These are phyloP conservation scores for Cathartes aura DNA, from an alignment of 2,113 vertebrate genomes.

Conservation along the genomic window DNA sequence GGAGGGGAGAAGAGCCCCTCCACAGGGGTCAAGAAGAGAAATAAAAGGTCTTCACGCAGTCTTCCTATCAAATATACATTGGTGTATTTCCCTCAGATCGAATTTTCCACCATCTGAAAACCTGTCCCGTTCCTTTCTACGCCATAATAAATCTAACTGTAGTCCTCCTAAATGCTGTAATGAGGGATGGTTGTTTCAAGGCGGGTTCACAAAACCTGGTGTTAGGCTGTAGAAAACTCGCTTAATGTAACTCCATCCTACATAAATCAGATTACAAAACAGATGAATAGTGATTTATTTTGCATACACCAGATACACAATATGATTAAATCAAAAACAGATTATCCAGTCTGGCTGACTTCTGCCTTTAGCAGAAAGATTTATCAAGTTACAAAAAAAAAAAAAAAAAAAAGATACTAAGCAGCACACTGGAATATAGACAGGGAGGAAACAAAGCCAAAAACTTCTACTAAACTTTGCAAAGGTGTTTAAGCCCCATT, in stretches of 20 bases:
- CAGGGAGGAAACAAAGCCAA: background rate
- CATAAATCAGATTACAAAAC: constrained; percentile 44
- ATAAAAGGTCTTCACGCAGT: background rate
- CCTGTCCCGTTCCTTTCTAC: background rate
- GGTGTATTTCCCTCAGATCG: background rate
- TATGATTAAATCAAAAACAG: constrained; percentile 70
- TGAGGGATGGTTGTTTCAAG: background rate
- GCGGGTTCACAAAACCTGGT: background rate
- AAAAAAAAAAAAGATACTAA: background rate
- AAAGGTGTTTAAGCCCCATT: background rate
- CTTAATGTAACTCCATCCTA: background rate
- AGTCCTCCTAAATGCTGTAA: background rate
- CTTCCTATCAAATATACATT: background rate
- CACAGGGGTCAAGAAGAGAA: background rate
- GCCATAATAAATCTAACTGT: background rate
- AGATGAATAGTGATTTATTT: constrained; percentile 70
- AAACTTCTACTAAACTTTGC: background rate
- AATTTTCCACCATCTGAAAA: background rate
- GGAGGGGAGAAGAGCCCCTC: background rate
- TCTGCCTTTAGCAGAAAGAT: constrained; percentile 55
- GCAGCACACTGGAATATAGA: background rate
- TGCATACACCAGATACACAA: constrained; percentile 56
- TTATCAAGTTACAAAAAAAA: constrained; percentile 2
- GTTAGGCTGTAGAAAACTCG: background rate
- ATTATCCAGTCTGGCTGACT: constrained; percentile 65